Evolutionary conservation across 2,797 vertebrate species (phyloP).

Genomic region (Sparus aurata): DNA sequence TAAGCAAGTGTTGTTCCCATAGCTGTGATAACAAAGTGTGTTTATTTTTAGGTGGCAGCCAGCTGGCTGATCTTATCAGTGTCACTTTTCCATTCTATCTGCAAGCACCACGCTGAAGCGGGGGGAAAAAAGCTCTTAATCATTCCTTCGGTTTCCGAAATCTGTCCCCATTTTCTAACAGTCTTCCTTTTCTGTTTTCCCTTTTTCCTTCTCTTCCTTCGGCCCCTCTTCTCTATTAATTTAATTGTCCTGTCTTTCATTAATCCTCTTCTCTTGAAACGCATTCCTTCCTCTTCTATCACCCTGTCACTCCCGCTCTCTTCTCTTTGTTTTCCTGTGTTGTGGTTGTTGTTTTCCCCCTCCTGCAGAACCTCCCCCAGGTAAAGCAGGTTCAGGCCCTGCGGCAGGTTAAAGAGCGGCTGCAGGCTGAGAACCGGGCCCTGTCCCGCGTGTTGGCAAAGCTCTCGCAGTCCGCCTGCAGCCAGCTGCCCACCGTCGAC

Average conservation of each 20-base stretch:
- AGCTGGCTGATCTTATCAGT: constrained; percentile 54
- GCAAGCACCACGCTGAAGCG: constrained; percentile 44
- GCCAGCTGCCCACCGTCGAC: constrained; percentile 90
- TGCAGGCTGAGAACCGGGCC: constrained; percentile 98
- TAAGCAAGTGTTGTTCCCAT: constrained; percentile 26
- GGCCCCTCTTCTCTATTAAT: constrained; percentile 59
- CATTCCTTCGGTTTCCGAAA: constrained; percentile 63
- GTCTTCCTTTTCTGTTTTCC: constrained; percentile 72
- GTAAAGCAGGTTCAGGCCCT: constrained; percentile 97
- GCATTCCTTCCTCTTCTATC: constrained; percentile 3
- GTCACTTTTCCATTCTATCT: constrained; percentile 53
- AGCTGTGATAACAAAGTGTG: constrained; percentile 49
- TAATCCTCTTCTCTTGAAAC: constrained; percentile 49
- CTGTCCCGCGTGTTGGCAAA: constrained; percentile 96
- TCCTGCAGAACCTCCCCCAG: constrained; percentile 94
- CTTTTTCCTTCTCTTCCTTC: constrained; percentile 48
- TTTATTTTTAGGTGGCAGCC: constrained; percentile 58
- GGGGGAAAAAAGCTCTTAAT: constrained; percentile 41
- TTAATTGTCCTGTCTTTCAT: constrained; percentile 62
- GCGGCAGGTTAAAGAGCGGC: constrained; percentile 95
- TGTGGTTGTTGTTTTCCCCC: constrained; percentile 79
- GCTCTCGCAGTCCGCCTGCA: constrained; percentile 92
- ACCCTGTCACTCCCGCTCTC: constrained; percentile 41
- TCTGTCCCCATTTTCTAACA: constrained; percentile 80
- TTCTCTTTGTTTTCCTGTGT: constrained; percentile 65